Evolutionary conservation across 2,888 invertebrate genomes (phyloP).

Genomic region (Drosophila paramelanica): DNA sequence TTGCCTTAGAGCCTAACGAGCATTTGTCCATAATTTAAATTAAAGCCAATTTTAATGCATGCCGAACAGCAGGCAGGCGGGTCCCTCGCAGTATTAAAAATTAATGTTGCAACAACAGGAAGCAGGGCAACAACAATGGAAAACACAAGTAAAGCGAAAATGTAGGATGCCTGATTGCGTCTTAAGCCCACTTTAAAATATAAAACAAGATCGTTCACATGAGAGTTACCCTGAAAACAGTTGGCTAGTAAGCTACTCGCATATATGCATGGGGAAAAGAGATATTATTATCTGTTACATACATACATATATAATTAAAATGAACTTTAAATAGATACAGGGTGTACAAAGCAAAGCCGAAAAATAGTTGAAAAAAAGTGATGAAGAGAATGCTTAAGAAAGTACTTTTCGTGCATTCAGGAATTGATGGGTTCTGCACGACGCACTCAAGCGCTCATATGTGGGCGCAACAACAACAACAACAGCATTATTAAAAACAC

Average conservation of each 20-base stretch:
- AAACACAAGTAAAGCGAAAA: not conserved
- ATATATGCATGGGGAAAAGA: too few species aligned
- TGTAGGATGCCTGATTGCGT: not conserved
- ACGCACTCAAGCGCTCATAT: constrained; percentile 21
- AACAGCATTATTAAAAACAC: constrained; percentile 7
- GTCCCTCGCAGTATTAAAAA: constrained; percentile 26
- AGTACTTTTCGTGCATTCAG: not conserved
- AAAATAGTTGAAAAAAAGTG: constrained; percentile 4
- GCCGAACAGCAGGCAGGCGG: constrained; percentile 4
- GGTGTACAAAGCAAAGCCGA: not conserved
- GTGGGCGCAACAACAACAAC: constrained; percentile 25
- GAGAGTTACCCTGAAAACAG: not conserved
- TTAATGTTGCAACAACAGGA: constrained; percentile 12
- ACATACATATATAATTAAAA: not conserved
- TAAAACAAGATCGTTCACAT: not conserved
- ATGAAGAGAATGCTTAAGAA: constrained; percentile 2
- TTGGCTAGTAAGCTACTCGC: not conserved
- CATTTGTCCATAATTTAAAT: constrained; percentile 68
- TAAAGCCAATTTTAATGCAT: constrained; percentile 64
- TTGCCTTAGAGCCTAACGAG: constrained; percentile 42
- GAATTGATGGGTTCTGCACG: constrained; percentile 28
- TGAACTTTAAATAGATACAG: not conserved
- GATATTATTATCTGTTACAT: too few species aligned
- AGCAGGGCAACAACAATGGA: not conserved
- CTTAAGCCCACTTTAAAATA: not conserved